Evolutionary conservation across 2,888 invertebrate genomes (phyloP), one percentile per base, ranked within the genome.

Genomic region (Hedychridium roseum): DNA sequence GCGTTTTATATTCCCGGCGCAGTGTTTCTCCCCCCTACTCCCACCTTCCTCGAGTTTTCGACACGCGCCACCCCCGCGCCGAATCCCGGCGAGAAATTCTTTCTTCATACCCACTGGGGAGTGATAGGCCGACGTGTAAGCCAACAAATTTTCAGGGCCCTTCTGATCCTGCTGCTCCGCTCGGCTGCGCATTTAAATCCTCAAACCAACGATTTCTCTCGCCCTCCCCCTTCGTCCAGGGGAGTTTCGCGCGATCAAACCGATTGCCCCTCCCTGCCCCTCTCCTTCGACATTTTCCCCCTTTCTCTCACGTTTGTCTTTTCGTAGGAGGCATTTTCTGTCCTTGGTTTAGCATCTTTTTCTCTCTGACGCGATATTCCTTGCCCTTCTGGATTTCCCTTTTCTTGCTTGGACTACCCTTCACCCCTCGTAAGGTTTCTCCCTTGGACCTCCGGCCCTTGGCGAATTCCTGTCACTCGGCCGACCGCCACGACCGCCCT

Each of bases 71-170:
- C 26, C 47, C 40, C 38, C n/a, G 27, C 45, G 43, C 43, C 43
- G 21, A 27, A 36, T 43, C 54, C 57, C 52, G 56, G 61, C 55
- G 52, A 52, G 61, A 57, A 69, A 73, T 74, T 73, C 68, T 67
- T 72, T 71, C 67, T 72, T 72, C 67, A 71, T 73, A 76, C 73
- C 70, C 77, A 69, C 74, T 67, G 60, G 77, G 77, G 77, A 76
- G 74, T 67, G 71, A 76, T 74, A 71, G 70, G 61, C 68, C 64
- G 65, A 68, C 70, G 65, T n/a, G n/a, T 68, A 73, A 71, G 70
- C 64, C 66, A 71, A 76, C 75, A 76, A 78, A 78, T 75, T 76
- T 70, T 65, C 45, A 68, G 48, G 45, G 47, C 50, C 60, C 61
- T 65, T 55, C 50, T 60, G 57, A 48, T n/a, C n/a, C n/a, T n/a